These are phyloP conservation scores for Ceyx erithaca DNA, from an alignment of 2,797 vertebrate species.

Conservation along the genomic window DNA sequence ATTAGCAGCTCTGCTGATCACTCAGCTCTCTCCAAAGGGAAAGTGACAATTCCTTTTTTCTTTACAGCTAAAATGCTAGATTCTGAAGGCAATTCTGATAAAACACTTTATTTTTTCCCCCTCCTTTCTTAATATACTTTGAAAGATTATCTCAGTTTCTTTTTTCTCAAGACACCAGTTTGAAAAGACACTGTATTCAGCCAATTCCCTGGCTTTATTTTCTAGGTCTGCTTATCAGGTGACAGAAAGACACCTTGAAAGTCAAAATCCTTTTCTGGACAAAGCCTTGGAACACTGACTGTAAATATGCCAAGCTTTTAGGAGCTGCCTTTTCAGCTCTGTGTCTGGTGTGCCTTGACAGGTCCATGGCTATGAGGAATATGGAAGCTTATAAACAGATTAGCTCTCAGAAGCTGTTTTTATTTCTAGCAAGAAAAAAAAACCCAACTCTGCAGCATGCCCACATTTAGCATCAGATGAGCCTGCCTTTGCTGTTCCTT, in stretches of 20 bases:
- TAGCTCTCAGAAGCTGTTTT: background rate
- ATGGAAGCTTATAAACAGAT: constrained; percentile 10
- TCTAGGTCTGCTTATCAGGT: background rate
- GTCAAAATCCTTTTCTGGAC: background rate
- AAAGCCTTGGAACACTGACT: background rate
- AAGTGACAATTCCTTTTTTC: background rate
- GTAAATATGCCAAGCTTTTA: background rate
- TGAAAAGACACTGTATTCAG: background rate
- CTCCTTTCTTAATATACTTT: background rate
- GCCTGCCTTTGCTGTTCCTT: background rate
- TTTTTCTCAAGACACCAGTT: background rate
- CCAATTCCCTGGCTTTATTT: background rate
- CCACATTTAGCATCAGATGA: constrained; percentile 2
- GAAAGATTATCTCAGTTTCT: background rate
- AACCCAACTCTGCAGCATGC: background rate
- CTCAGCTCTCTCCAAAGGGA: background rate
- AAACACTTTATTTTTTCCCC: background rate
- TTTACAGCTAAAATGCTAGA: background rate
- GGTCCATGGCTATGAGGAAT: background rate
- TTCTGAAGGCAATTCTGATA: background rate
- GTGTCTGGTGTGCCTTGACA: background rate
- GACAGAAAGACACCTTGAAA: background rate
- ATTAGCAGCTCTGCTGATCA: background rate
- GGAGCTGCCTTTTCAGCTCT: background rate
- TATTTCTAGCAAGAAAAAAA: constrained; percentile 20